Evolutionary conservation across 2,797 vertebrate genomes (phyloP), one percentile per base, ranked within the genome.

Genomic region (Pyrocephalus nanus): DNA sequence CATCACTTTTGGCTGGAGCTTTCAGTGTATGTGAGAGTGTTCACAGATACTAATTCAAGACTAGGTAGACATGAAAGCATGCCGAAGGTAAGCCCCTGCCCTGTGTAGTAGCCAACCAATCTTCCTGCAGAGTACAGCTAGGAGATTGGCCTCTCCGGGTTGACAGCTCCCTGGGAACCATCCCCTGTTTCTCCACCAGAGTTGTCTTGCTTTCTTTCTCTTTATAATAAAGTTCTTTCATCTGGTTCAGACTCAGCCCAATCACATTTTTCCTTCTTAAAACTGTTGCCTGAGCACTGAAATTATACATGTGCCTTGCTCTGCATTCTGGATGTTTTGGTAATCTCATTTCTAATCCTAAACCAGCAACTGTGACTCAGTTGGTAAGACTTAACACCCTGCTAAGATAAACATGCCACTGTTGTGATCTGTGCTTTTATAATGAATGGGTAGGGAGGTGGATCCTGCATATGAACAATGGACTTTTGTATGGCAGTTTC

Each of bases 331-430:
- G 30, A 12, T 71, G 20, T 57, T 79, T 89, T 0, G 0, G 23
- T 69, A 83, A 93, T 83, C 11, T 29, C 40, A 11, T n/a, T 89
- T 74, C 43, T 74, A 69, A 79, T 26, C 51, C 53, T 82, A 47
- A 90, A 74, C 9, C 17, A 84, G 55, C 0, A 1, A 20, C 70
- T 53, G 51, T 93, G 90, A 93, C 61, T 79, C 69, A 70, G 34
- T 45, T 92, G 82, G 74, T 71, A 73, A 69, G 20, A 67, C 2
- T 89, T 81, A 92, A 72, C 87, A 95, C 89, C 84, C 81, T 74
- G 38, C 72, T 90, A 90, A 91, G n/a, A 93, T 84, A 95, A 97
- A 94, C 47, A 93, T 22, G 71, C 65, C 58, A 54, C 82, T 85
- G 79, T 75, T 93, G 79, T 80, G 88, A 84, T 72, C 53, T 38